Evolutionary conservation across 1,140 invertebrate genomes (phyloP).

Genomic region (Catajapyx aquilonaris): DNA sequence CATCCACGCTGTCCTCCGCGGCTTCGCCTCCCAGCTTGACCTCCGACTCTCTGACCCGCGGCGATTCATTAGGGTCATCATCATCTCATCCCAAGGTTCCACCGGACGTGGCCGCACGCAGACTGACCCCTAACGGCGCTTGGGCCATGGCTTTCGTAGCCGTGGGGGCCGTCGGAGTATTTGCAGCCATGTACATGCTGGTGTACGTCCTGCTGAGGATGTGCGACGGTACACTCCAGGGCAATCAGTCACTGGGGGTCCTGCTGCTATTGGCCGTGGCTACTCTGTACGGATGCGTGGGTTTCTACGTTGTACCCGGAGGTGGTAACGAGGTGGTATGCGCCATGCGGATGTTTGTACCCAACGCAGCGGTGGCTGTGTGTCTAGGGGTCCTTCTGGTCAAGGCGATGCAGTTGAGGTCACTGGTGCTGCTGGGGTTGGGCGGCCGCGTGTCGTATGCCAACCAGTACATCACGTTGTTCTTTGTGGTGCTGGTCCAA

Average conservation of each 20-base stretch:
- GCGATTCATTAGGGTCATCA: neutral
- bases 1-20: neutral
- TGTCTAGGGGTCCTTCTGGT: constrained; percentile 20
- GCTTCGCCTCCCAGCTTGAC: neutral
- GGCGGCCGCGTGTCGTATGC: constrained; percentile 19
- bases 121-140: constrained; percentile 14
- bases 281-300: constrained; percentile 21
- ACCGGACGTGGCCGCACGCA: constrained; percentile 1
- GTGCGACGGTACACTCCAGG: constrained; percentile 24
- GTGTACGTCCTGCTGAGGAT: constrained; percentile 24
- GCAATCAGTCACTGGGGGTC: constrained; percentile 25
- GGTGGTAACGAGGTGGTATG: constrained; percentile 18
- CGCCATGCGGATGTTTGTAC: constrained; percentile 15
- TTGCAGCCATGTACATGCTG: constrained; percentile 20
- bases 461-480: constrained; percentile 20
- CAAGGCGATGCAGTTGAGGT: constrained; percentile 20
- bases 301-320: constrained; percentile 22
- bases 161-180: constrained; percentile 15
- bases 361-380: constrained; percentile 15
- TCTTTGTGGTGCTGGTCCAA: constrained; percentile 20
- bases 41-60: constrained; percentile 1
- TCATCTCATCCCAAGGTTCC: neutral
- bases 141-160: constrained; percentile 19
- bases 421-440: constrained; percentile 18
- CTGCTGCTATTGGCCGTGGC: constrained; percentile 23